These are phyloP conservation scores for Malaclemys terrapin DNA, from an alignment of 2,113 vertebrate species.

Conservation along the genomic window DNA sequence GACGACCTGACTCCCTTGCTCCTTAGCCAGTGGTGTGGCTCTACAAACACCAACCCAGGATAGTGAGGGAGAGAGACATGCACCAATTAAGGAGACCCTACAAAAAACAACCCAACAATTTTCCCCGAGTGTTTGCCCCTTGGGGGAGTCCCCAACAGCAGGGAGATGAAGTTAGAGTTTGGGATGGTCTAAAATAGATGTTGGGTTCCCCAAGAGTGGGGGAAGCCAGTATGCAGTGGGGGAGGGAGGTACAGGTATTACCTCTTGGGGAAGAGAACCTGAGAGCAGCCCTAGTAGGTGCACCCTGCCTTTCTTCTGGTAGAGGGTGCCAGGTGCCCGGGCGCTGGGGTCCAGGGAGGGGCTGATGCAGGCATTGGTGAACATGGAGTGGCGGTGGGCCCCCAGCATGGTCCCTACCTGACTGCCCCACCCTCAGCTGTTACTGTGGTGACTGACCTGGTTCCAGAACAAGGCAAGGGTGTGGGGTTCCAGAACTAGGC, in stretches of 20 bases:
- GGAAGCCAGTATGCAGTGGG: neutral
- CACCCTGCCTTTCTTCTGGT: neutral
- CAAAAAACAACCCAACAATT: neutral
- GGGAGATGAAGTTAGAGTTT: neutral
- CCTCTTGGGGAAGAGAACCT: neutral
- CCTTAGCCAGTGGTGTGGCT: neutral
- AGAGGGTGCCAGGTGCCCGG: neutral
- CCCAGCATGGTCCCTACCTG: conserved; percentile 38
- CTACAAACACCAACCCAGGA: neutral
- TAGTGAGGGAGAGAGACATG: neutral
- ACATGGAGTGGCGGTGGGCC: conserved; percentile 28
- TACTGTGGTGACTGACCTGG: neutral
- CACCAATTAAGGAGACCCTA: neutral
- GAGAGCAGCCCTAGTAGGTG: conserved; percentile 51
- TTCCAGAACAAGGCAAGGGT: neutral
- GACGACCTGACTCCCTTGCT: neutral
- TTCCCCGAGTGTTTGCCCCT: neutral
- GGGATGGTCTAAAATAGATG: neutral
- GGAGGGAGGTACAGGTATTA: neutral
- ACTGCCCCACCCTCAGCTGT: neutral
- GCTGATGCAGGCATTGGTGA: neutral
- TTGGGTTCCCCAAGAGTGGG: neutral
- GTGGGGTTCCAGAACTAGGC: conserved; percentile 18
- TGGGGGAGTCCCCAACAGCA: neutral
- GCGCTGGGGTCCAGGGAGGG: neutral